phyloP scores from a whole-genome alignment of 2,797 vertebrate species.

The Amphiprion clarkii region DNA sequence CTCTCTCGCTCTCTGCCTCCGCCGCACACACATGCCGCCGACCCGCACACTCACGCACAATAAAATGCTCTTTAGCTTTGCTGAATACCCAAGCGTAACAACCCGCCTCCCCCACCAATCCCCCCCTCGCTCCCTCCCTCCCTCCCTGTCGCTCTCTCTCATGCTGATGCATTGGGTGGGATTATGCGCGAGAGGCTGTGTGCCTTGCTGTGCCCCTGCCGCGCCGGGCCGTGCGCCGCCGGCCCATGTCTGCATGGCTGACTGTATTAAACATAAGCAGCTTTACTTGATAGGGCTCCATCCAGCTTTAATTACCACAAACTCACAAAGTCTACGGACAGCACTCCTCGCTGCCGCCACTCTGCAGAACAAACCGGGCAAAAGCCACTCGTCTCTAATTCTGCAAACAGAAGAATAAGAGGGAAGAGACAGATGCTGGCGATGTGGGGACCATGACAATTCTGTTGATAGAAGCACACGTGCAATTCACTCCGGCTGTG shows the following conservation, averaged over 20 bases:
- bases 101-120: conserved; percentile 11
- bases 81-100: conserved; percentile 66
- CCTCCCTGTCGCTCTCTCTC: conserved; percentile 47
- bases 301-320: conserved; percentile 87
- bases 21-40: not conserved
- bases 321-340: conserved; percentile 80
- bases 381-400: conserved; percentile 60
- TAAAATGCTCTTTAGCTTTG: conserved; percentile 76
- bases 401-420: conserved; percentile 25
- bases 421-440: conserved; percentile 12
- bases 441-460: conserved; percentile 6
- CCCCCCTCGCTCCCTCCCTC: conserved; percentile 39
- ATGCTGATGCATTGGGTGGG: conserved; percentile 75
- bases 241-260: conserved; percentile 80
- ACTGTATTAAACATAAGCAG: conserved; percentile 88
- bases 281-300: conserved; percentile 86
- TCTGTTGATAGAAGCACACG: conserved; percentile 5
- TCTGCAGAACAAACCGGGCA: conserved; percentile 72
- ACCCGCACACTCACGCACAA: conserved; percentile 29
- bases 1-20: conserved; percentile 6
- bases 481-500: conserved; percentile 17
- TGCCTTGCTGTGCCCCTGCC: conserved; percentile 49
- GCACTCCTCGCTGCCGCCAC: conserved; percentile 59
- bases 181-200: conserved; percentile 74
- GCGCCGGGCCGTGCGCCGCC: conserved; percentile 49